phyloP scores from a whole-genome alignment of 2,888 invertebrate species.

The Aphodius granarius region DNA sequence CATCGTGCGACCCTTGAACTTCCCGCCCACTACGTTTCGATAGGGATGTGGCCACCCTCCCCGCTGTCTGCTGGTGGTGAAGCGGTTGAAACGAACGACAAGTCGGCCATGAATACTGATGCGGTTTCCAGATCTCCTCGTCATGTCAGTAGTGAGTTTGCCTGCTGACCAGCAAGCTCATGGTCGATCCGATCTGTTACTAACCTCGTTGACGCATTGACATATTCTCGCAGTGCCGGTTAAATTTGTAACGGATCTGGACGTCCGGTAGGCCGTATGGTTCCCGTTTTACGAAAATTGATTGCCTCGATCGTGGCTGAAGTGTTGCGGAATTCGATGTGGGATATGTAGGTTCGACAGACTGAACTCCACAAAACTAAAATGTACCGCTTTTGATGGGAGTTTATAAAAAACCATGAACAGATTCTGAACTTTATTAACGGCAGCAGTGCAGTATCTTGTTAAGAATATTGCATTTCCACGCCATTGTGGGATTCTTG shows the following conservation, averaged over 20 bases:
- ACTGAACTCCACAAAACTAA: neutral
- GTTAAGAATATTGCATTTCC: no score
- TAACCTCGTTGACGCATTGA: constrained; percentile 39
- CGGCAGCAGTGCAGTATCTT: no score
- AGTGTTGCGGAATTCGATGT: neutral
- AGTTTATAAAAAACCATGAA: no score
- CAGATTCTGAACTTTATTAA: no score
- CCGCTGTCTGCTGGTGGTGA: neutral
- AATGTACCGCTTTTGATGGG: neutral
- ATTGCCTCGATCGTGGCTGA: constrained; percentile 5
- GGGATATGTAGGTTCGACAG: neutral
- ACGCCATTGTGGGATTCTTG: no score
- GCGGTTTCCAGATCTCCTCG: constrained; percentile 36
- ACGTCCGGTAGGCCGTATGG: constrained; percentile 14
- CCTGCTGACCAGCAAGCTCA: neutral
- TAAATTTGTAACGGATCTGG: constrained; percentile 29
- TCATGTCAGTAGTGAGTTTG: neutral
- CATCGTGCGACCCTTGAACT: neutral
- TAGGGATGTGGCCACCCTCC: neutral
- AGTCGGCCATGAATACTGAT: constrained; percentile 49
- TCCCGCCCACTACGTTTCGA: neutral
- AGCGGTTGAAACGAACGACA: constrained; percentile 39
- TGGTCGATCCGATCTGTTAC: constrained; percentile 41
- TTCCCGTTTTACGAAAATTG: constrained; percentile 2
- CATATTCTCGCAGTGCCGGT: constrained; percentile 34